Evolutionary conservation across 2,113 vertebrate genomes (phyloP).

Genomic region (Sorex fumeus): DNA sequence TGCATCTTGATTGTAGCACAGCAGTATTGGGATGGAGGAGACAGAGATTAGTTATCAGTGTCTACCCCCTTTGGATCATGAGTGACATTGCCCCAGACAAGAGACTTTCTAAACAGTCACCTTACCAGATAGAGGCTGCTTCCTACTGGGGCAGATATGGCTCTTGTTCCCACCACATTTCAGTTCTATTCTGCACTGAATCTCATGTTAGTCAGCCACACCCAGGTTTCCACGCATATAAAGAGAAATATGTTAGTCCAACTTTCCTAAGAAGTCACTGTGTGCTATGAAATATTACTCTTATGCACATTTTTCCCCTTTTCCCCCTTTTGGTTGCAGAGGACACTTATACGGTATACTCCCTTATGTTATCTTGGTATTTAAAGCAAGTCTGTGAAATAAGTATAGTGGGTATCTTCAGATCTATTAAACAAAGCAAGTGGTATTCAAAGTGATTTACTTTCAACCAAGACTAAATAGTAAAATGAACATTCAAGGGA

Average conservation of each 20-base stretch:
- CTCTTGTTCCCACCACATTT: not conserved
- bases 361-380: fast-evolving
- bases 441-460: not conserved
- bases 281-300: fast-evolving
- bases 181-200: not conserved
- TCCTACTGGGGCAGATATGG: too few species aligned
- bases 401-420: not conserved
- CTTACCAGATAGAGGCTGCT: too few species aligned
- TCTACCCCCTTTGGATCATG: too few species aligned
- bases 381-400: too few species aligned
- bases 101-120: too few species aligned
- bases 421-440: not conserved
- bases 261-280: not conserved
- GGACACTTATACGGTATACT: fast-evolving
- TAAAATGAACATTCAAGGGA: too few species aligned
- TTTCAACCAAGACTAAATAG: too few species aligned
- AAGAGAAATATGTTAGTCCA: fast-evolving
- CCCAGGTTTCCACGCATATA: not conserved
- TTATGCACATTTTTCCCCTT: fast-evolving
- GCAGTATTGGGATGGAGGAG: too few species aligned
- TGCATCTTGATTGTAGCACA: too few species aligned
- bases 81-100: too few species aligned
- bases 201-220: not conserved
- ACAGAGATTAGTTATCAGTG: too few species aligned
- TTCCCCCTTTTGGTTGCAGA: not conserved